Conservation (phyloP, 2,888 invertebrate species). For the Hirtodrosophila cameraria region DNA sequence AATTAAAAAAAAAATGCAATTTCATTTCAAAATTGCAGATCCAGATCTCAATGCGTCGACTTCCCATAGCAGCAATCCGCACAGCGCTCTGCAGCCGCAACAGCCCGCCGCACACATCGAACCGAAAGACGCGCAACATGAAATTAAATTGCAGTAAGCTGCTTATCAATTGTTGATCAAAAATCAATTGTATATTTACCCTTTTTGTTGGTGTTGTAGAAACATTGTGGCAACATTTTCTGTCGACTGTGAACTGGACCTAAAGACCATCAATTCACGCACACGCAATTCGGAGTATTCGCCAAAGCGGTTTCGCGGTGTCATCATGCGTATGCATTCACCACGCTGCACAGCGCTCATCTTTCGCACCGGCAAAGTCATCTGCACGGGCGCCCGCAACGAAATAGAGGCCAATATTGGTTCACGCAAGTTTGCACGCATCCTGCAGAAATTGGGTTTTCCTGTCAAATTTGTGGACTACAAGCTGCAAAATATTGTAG, state of each 20-base stretch:
- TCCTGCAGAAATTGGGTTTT: conserved; percentile 92
- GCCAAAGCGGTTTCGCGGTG: conserved; percentile 91
- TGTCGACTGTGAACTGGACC: conserved; percentile 89
- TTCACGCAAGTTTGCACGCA: conserved; percentile 92
- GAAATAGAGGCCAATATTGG: conserved; percentile 91
- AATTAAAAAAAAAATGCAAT: conserved; percentile 67
- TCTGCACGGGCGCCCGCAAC: conserved; percentile 92
- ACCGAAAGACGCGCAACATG: conserved; percentile 86
- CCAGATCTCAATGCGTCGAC: conserved; percentile 42
- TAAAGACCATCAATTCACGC: conserved; percentile 90
- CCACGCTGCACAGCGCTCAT: conserved; percentile 91
- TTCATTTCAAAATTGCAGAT: conserved; percentile 64
- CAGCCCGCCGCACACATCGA: conserved; percentile 85
- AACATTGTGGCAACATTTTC: conserved; percentile 93
- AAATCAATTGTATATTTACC: too few species aligned
- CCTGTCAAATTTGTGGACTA: conserved; percentile 90
- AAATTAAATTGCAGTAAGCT: conserved; percentile 87
- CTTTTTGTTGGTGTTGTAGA: too few species aligned
- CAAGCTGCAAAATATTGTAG: conserved; percentile 91
- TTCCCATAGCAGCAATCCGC: conserved; percentile 66
- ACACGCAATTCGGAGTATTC: conserved; percentile 94
- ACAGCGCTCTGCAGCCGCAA: conserved; percentile 79
- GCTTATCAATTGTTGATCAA: too few species aligned
- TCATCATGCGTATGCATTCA: conserved; percentile 92
- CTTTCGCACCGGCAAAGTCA: conserved; percentile 91